Evolutionary conservation across 2,113 vertebrate species (phyloP), one percentile per base, ranked within the genome.

Genomic region (Planiliza haematocheilus): DNA sequence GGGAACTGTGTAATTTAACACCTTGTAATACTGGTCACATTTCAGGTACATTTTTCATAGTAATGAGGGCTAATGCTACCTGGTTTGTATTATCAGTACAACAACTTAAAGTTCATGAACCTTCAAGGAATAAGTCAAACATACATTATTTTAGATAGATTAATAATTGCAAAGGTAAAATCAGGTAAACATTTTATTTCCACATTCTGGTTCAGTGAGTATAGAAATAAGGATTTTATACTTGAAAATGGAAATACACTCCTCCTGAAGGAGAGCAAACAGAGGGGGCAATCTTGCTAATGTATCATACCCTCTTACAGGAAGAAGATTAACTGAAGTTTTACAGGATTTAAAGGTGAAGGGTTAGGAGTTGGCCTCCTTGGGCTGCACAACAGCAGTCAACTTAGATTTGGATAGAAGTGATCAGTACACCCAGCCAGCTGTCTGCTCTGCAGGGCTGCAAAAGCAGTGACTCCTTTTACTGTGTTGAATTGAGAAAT

Each of bases 301-400:
- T 84, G 21, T 16, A 56, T 72, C 36, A 13, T 18, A 49, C 64
- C 60, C 70, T 72, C 61, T 81, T 56, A 34, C 42, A 74, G 30
- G 30, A 79, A 63, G 45, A 65, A 76, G 75, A 80, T 83, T 82
- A 83, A 68, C 53, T 53, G 7, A 45, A 64, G 51, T 76, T 69
- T 63, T 67, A 72, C 30, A 46, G 63, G 89, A 75, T 83, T 78
- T 77, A 81, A 70, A 79, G 79, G 69, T 79, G 73, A 73, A 13
- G 10, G 77, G 48, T 50, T 62, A 7, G 48, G 7, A 4, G 8
- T 24, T 12, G 59, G 73, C 39, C 4, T 51, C 39, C 38, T 39
- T 8, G 4, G 17, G 14, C 70, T 62, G 37, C 45, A 37, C 41
- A 43, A 30, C 65, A 52, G 7, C 39, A 74, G 75, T 69, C 73